These are phyloP conservation scores for Oxytorus armatus DNA, from an alignment of 2,888 invertebrate genomes.

Conservation along the genomic window DNA sequence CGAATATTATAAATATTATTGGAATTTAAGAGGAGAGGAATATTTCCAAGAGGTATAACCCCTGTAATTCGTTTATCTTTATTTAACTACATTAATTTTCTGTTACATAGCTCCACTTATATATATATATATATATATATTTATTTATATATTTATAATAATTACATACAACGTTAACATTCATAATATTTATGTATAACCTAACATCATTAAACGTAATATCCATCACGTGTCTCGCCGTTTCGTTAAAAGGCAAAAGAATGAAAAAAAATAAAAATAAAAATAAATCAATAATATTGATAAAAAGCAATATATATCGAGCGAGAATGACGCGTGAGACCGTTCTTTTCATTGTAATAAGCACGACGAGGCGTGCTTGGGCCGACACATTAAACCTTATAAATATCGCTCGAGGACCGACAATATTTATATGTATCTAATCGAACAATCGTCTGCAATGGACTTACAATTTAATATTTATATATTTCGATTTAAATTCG, in stretches of 20 bases:
- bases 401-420: constrained; percentile 65
- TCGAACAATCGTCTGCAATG: constrained; percentile 61
- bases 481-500: constrained; percentile 49
- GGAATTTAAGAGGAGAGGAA: background rate
- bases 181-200: constrained; percentile 79
- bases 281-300: constrained; percentile 43
- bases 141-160: constrained; percentile 63
- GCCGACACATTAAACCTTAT: constrained; percentile 42
- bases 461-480: constrained; percentile 36
- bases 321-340: constrained; percentile 54
- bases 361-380: constrained; percentile 36
- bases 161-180: constrained; percentile 81
- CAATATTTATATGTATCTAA: constrained; percentile 63
- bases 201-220: constrained; percentile 81
- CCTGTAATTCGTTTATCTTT: constrained; percentile 74
- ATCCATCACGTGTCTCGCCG: constrained; percentile 71
- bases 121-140: constrained; percentile 44
- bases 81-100: constrained; percentile 76
- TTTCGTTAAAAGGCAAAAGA: constrained; percentile 43
- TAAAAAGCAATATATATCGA: constrained; percentile 63
- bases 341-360: constrained; percentile 34
- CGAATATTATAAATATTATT: constrained; percentile 1
- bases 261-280: constrained; percentile 21
- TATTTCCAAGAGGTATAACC: constrained; percentile 14
- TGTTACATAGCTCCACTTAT: constrained; percentile 71